These are phyloP conservation scores for Dasypus novemcinctus DNA, from an alignment of 2,113 vertebrate species.

Conservation along the genomic window DNA sequence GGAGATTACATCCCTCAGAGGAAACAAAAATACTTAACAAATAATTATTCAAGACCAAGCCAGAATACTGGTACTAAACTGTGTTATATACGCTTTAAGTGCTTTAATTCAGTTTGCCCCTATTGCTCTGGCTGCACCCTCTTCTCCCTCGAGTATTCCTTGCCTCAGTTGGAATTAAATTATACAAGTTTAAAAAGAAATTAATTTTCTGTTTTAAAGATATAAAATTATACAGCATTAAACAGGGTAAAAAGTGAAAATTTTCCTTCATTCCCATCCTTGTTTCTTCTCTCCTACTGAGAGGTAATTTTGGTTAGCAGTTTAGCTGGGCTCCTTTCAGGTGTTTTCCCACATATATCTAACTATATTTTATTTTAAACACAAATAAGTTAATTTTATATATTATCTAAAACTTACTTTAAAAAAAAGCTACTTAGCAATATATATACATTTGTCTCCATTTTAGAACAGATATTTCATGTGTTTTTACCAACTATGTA, in stretches of 20 bases:
- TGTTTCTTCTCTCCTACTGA: neutral
- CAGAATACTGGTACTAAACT: neutral
- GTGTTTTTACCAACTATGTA: neutral
- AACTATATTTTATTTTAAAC: neutral
- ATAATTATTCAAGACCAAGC: neutral
- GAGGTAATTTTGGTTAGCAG: neutral
- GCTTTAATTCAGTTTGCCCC: neutral
- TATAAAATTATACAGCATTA: neutral
- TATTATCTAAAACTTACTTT: neutral
- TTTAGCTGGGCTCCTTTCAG: neutral
- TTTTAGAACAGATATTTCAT: neutral
- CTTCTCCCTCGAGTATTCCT: neutral
- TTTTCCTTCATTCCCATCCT: neutral
- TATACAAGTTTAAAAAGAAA: neutral
- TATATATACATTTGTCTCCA: neutral
- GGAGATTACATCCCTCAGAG: neutral
- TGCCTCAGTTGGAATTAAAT: neutral
- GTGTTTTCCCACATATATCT: neutral
- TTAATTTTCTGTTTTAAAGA: neutral
- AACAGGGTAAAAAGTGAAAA: neutral
- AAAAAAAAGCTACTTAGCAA: neutral
- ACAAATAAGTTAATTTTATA: neutral
- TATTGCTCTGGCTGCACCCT: neutral
- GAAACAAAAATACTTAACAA: neutral
- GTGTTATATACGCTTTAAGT: neutral